Base-by-base conservation (phyloP, 1,140 invertebrate genomes). In the Tetramorium simillimum region DNA sequence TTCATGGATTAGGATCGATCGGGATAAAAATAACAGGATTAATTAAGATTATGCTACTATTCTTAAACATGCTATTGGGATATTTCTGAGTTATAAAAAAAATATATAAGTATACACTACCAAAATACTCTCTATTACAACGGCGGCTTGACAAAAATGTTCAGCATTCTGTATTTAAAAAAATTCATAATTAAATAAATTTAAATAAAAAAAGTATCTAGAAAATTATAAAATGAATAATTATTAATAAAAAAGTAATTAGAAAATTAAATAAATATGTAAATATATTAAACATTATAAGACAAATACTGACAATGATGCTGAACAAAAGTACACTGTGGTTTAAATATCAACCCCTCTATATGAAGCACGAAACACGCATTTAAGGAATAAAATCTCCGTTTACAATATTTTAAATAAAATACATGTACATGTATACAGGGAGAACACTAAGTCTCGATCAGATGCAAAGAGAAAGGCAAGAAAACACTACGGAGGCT, bases 401-500 rank as follows among this genome's bases (percentile, higher is more conserved):
- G 14, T 67, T 67, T 69, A 21, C 37, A 70, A 69, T 80, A 69
- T 24, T 49, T 81, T 67, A 70, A 70, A 81, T 70, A 81, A 62
- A 28, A 84, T 56, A 84, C 46, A 85, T 85, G 51, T 76, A 51
- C 58, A 84, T 84, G 33, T 58, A 60, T 84, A 85, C 53, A 87
- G 82, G 75, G 58, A 40, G 85, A 75, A 90, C 86, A 89, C 88
- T 92, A 93, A 91, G 93, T 87, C 92, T 94, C 89, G 94, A 82
- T 92, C 91, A 92, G 93, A 92, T 92, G 94, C 92, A 94, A 60
- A 60, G 24, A 84, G 43, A 84, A 56, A 94, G 91, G 91, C 91
- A 94, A 94, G 92, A 94, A 94, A 91, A 94, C 92, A 95, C 92
- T 94, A 95, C 94, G 94, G 92, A 92, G 80, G 80, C 80, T 73